Percentiles rank a stretch among this genome's conserved stretches.
Evolutionary conservation across 2,113 vertebrate genomes (phyloP).

Genomic region (Phrynosoma platyrhinos): DNA sequence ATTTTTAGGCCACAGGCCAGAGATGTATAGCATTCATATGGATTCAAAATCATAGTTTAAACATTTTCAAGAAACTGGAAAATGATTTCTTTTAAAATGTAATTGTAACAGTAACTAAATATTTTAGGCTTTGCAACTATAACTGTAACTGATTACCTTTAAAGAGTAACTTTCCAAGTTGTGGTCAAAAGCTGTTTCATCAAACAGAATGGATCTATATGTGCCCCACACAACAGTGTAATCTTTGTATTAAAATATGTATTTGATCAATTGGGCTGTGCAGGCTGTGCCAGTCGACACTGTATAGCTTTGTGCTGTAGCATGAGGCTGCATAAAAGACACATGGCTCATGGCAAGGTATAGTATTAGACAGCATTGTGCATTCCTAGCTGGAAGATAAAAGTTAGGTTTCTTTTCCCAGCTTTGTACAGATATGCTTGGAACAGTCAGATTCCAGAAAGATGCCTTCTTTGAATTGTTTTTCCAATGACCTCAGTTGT

Average conservation of each 20-base stretch:
- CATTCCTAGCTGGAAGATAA: constrained; percentile 6
- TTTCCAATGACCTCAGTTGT: constrained; percentile 25
- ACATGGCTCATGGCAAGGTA: not conserved
- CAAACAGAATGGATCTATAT: not conserved
- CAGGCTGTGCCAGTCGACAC: not conserved
- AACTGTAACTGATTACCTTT: too few relatives aligned
- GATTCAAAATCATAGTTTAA: not conserved
- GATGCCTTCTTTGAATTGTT: constrained; percentile 3
- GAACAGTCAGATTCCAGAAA: constrained; percentile 28
- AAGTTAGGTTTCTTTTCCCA: not conserved
- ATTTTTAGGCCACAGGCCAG: too few relatives aligned
- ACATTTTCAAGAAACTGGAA: not conserved
- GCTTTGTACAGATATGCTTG: constrained; percentile 7
- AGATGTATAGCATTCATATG: too few relatives aligned
- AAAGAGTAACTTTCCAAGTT: not conserved
- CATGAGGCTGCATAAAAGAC: not conserved
- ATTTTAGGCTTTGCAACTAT: too few relatives aligned
- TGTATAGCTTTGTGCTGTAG: not conserved
- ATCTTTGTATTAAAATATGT: not conserved
- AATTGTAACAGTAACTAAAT: too few relatives aligned
- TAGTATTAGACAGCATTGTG: not conserved
- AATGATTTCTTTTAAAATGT: not conserved
- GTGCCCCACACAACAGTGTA: not conserved
- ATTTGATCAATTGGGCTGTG: not conserved
- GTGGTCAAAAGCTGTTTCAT: not conserved